Evolutionary conservation across 2,888 invertebrate genomes (phyloP), one percentile per base, ranked within the genome.

Genomic region (Pollenia griseotomentosa): DNA sequence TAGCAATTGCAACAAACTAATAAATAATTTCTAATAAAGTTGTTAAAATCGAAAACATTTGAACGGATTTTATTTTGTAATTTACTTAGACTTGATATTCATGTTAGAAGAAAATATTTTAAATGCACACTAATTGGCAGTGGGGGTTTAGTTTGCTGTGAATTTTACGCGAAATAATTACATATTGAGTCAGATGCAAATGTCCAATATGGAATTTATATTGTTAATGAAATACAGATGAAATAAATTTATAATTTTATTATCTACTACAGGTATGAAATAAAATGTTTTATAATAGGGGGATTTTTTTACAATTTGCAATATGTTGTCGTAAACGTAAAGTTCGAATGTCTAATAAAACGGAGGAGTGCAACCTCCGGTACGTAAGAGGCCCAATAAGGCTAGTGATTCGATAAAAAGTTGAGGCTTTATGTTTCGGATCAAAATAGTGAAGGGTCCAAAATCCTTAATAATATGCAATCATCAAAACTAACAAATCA

Each of bases 1-100:
- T 42, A 73, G 11, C 23, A 66, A 74, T 82, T 66, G 66, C 66
- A 42, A 23, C 19, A 57, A 80, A 55, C 16, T 81, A 81, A 65
- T 66, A 74, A 59, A 82, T 40, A 40, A 66, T 81, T 73, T 81
- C 73, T 61, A 65, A 82, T 57, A 59, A 74, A 82, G 55, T n/a
- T n/a, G 8, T n/a, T 71, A 23, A 16, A 33, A 19, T 14, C 6
- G 12, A 44, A 57, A 55, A 57, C 16, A 46, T 63, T 59, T 55
- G 55, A 46, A 46, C 65, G 48, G 51, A 53, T 63, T 80, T 71
- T 6, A 46, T 70, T 61, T 51, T 8, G 14, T 71, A 4, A 44
- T 14, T 33, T 33, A 11, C 46, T 70, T 14, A 19, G 55, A 33
- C 46, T 55, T 40, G 53, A 44, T n/a, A 46, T 78, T 78, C 12